A percentile compares a stretch with the other conserved stretches of the same genome.
These are phyloP conservation scores for Diplolepis rosae DNA, from an alignment of 2,888 invertebrate species.

Conservation along the genomic window DNA sequence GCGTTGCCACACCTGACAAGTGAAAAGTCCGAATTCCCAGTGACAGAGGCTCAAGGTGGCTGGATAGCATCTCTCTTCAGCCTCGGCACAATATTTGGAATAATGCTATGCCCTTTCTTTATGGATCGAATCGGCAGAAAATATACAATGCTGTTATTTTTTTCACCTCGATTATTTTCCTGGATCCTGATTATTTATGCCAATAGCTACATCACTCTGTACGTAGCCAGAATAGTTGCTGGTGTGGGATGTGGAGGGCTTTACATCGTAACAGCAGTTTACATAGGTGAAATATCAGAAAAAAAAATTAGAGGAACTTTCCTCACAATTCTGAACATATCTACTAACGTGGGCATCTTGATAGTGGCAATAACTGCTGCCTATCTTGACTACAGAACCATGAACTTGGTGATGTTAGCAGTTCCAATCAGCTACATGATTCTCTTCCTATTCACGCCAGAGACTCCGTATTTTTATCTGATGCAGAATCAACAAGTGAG, in stretches of 20 bases:
- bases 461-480: constrained; percentile 79
- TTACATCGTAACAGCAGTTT: constrained; percentile 76
- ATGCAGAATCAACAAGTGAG: constrained; percentile 75
- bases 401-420: constrained; percentile 76
- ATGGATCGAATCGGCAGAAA: constrained; percentile 66
- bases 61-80: constrained; percentile 66
- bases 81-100: constrained; percentile 61
- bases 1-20: constrained; percentile 60
- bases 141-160: constrained; percentile 57
- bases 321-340: constrained; percentile 75
- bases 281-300: constrained; percentile 78
- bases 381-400: constrained; percentile 73
- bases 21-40: constrained; percentile 54
- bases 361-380: constrained; percentile 71
- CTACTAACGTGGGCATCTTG: constrained; percentile 72
- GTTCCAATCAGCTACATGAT: constrained; percentile 77
- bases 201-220: constrained; percentile 59
- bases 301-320: constrained; percentile 76
- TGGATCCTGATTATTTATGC: constrained; percentile 63
- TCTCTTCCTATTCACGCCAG: constrained; percentile 79
- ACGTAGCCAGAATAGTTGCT: constrained; percentile 72
- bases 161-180: constrained; percentile 58
- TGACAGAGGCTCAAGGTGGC: constrained; percentile 60
- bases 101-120: constrained; percentile 57
- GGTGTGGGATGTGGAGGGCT: constrained; percentile 74